These are phyloP conservation scores for Drosophila kikkawai DNA, from an alignment of 1,140 invertebrate genomes.

Conservation along the genomic window DNA sequence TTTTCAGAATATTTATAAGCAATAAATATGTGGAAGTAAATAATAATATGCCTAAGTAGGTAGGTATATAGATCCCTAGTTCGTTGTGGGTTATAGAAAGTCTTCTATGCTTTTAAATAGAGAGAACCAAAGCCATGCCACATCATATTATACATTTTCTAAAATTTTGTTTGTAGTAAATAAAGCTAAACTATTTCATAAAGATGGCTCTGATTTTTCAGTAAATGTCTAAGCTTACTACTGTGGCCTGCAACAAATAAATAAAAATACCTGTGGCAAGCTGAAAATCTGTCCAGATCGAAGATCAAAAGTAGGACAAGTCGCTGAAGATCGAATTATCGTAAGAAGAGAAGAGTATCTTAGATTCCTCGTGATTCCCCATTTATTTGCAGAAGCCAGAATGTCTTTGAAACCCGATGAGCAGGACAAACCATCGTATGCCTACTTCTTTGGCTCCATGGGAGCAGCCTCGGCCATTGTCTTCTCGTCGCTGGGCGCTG, in stretches of 20 bases:
- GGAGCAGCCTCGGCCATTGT: conserved; percentile 98
- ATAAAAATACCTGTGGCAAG: not conserved
- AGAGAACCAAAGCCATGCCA: too few species aligned
- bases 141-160: not conserved
- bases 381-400: not conserved
- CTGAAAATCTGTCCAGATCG: not conserved
- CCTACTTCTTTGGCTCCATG: conserved; percentile 97
- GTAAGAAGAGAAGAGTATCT: not conserved
- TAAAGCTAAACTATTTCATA: not conserved
- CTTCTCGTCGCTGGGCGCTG: conserved; percentile 87
- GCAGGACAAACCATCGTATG: conserved; percentile 86
- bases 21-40: not conserved
- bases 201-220: not conserved
- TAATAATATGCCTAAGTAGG: not conserved
- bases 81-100: too few species aligned
- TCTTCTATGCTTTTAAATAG: too few species aligned
- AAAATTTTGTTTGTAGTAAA: not conserved
- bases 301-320: not conserved
- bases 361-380: too few species aligned
- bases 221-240: not conserved
- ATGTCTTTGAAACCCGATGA: not conserved
- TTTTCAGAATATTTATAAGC: not conserved
- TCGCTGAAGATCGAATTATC: not conserved
- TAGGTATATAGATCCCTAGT: too few species aligned
- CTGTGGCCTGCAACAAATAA: not conserved